A percentile compares a stretch with the other conserved stretches of the same genome.
Evolutionary conservation across 2,797 vertebrate genomes (phyloP).

Genomic region (Platyrinchus mystaceus): DNA sequence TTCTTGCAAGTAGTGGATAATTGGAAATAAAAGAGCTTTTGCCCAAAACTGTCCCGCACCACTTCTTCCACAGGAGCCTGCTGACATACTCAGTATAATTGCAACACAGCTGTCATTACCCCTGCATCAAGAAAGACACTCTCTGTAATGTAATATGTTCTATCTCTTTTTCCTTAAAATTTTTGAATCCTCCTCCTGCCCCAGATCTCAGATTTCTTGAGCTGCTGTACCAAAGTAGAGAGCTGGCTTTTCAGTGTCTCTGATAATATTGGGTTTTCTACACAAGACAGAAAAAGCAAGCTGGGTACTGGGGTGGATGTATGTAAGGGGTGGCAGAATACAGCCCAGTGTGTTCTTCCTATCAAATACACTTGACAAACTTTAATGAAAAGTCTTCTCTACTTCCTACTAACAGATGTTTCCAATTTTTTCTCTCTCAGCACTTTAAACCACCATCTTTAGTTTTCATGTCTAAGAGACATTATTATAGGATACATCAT

Average conservation of each 20-base stretch:
- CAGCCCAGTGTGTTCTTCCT: conserved; percentile 39
- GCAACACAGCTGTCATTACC: neutral
- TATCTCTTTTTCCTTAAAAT: neutral
- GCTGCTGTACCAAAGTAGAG: neutral
- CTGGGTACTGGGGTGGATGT: neutral
- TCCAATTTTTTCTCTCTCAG: conserved; percentile 78
- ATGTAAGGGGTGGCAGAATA: conserved; percentile 42
- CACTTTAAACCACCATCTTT: conserved; percentile 78
- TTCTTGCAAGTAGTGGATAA: neutral
- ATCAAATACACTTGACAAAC: conserved; percentile 72
- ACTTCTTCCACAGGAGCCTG: neutral
- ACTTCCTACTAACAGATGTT: conserved; percentile 78
- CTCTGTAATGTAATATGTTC: neutral
- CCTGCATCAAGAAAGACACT: neutral
- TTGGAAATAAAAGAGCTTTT: neutral
- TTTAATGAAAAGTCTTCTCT: conserved; percentile 77
- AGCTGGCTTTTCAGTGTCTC: conserved; percentile 5
- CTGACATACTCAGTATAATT: neutral
- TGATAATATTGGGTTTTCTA: neutral
- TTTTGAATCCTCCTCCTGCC: neutral
- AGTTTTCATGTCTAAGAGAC: conserved; percentile 79
- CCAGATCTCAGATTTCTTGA: neutral
- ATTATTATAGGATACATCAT: conserved; percentile 81
- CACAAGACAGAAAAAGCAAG: neutral
- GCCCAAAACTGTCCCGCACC: neutral